Conservation (phyloP, 1,140 invertebrate genomes). For the Aphidius gifuensis region DNA sequence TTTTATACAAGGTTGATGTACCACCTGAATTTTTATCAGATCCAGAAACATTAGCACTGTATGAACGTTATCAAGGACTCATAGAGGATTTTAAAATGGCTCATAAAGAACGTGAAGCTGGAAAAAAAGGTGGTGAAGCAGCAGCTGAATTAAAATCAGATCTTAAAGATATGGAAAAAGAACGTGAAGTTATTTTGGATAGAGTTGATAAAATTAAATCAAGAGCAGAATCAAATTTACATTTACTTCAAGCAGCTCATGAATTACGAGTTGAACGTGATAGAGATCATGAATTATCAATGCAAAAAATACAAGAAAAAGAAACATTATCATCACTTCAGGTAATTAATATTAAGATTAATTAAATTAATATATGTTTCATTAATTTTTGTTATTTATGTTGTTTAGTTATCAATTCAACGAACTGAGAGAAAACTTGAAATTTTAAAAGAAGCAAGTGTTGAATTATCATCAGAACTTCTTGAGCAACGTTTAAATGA, state of each 20-base stretch:
- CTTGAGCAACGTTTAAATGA: constrained; percentile 71
- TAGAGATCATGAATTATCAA: constrained; percentile 64
- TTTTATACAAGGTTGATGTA: constrained; percentile 65
- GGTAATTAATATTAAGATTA: constrained; percentile 27
- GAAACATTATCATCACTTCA: constrained; percentile 40
- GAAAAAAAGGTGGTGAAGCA: constrained; percentile 59
- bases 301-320: constrained; percentile 44
- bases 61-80: constrained; percentile 72
- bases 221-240: constrained; percentile 37
- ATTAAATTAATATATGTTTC: background rate
- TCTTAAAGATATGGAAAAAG: constrained; percentile 80
- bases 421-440: constrained; percentile 41
- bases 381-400: constrained; percentile 1
- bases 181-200: constrained; percentile 76
- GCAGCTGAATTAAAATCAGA: constrained; percentile 69
- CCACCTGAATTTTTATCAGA: constrained; percentile 79
- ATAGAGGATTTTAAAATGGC: constrained; percentile 80
- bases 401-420: constrained; percentile 39
- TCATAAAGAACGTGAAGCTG: constrained; percentile 70
- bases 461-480: constrained; percentile 53
- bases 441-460: constrained; percentile 50
- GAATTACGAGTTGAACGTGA: constrained; percentile 71
- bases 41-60: constrained; percentile 68
- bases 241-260: constrained; percentile 65
- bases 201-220: constrained; percentile 63